Percentiles rank a stretch among this genome's conserved stretches.
Conservation (phyloP, 2,888 invertebrate genomes). For the Machimus atricapillus region DNA sequence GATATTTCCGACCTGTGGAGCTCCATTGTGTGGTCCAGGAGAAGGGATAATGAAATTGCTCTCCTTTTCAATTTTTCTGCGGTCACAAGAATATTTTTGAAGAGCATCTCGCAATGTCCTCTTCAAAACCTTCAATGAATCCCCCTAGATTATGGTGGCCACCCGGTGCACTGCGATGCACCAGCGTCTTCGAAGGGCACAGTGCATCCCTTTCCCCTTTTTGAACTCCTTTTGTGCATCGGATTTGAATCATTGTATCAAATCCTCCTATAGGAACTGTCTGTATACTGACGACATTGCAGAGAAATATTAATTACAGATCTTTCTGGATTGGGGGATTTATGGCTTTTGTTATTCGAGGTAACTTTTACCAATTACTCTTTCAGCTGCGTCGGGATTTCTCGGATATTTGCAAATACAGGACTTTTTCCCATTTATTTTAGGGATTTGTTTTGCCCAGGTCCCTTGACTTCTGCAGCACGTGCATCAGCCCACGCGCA, state of each 20-base stretch:
- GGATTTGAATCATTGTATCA: not conserved
- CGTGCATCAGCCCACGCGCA: not conserved
- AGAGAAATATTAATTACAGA: not conserved
- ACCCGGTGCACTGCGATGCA: not conserved
- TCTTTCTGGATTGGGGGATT: not conserved
- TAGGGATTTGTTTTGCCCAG: not conserved
- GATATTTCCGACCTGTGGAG: not conserved
- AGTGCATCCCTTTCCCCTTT: not conserved
- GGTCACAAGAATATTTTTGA: not conserved
- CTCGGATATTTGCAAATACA: not conserved
- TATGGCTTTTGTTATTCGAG: not conserved
- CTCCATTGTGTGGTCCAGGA: not conserved
- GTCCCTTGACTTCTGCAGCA: not conserved
- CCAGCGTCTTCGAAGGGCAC: not conserved
- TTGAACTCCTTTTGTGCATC: not conserved
- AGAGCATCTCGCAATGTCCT: not conserved
- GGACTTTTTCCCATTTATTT: not conserved
- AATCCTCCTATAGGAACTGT: not conserved
- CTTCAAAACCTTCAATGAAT: not conserved
- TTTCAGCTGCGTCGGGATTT: not conserved
- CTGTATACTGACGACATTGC: not conserved
- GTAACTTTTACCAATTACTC: not conserved
- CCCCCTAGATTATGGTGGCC: not conserved
- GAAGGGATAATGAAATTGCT: slow-evolving; percentile 1
- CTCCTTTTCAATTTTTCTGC: not conserved